phyloP scores from a whole-genome alignment of 2,113 vertebrate genomes.

The Prinia subflava region DNA sequence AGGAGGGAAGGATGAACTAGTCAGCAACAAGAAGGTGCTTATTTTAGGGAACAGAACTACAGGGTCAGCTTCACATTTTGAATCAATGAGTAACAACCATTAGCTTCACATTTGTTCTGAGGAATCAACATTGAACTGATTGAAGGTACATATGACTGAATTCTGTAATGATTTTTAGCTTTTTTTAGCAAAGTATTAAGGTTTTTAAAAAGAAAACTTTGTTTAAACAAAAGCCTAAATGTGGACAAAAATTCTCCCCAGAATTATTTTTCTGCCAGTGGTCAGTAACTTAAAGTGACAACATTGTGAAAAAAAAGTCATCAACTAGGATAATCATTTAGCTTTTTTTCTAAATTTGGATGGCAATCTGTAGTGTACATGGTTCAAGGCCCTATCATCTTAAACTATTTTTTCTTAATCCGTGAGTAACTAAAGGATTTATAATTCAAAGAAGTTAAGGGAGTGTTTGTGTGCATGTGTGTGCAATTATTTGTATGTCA shows the following conservation, averaged over 20 bases:
- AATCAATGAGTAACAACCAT: not conserved
- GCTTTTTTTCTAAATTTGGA: not conserved
- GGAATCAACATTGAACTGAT: not conserved
- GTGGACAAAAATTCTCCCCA: fast-evolving
- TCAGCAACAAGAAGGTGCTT: not conserved
- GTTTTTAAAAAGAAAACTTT: not conserved
- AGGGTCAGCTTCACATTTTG: not conserved
- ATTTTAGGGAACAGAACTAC: not conserved
- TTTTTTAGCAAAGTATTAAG: not conserved
- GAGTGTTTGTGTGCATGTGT: not conserved
- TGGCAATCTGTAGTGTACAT: not conserved
- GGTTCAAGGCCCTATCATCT: not conserved
- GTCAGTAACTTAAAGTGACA: not conserved
- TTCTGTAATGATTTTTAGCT: not conserved
- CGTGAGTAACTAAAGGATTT: not conserved
- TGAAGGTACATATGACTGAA: not conserved
- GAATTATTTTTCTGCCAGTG: not conserved
- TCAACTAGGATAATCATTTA: fast-evolving
- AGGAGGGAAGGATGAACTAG: not conserved
- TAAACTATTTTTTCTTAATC: not conserved
- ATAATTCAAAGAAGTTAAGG: not conserved
- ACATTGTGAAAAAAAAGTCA: not conserved
- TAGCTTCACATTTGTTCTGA: not conserved
- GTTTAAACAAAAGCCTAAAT: not conserved
- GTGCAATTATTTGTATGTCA: not conserved